Evolutionary conservation across 2,888 invertebrate genomes (phyloP).

Genomic region (Argyresthia albistria): DNA sequence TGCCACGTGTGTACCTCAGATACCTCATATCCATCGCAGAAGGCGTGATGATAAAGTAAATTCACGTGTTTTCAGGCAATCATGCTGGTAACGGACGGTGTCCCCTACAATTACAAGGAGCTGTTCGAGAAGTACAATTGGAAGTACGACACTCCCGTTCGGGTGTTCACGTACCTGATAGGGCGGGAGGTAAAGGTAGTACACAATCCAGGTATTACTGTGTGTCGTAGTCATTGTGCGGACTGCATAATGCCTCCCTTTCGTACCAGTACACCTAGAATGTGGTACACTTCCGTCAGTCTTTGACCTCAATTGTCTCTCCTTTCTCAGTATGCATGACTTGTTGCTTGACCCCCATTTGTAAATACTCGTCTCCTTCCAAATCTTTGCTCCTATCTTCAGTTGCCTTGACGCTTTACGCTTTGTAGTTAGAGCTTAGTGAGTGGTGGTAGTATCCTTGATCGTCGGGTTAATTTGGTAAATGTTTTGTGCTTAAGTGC

Average conservation of each 20-base stretch:
- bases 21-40: too few relatives aligned
- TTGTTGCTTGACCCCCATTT: too few relatives aligned
- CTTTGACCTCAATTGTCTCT: background rate
- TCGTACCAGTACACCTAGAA: slow-evolving; percentile 64
- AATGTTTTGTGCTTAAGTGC: too few relatives aligned
- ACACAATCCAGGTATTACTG: slow-evolving; percentile 70
- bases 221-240: slow-evolving; percentile 70
- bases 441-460: too few relatives aligned
- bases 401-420: too few relatives aligned
- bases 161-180: slow-evolving; percentile 98
- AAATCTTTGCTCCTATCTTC: too few relatives aligned
- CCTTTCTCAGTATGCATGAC: background rate
- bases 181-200: slow-evolving; percentile 86
- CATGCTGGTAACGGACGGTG: slow-evolving; percentile 99
- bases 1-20: too few relatives aligned
- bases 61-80: slow-evolving; percentile 87
- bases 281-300: slow-evolving; percentile 42
- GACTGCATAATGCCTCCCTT: slow-evolving; percentile 63
- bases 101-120: slow-evolving; percentile 93
- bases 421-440: too few relatives aligned
- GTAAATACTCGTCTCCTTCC: too few relatives aligned
- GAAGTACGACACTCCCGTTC: slow-evolving; percentile 85
- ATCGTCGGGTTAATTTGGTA: too few relatives aligned
- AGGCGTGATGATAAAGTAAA: background rate
- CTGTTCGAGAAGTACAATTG: slow-evolving; percentile 94